These are phyloP conservation scores for Mastigias papua DNA, from an alignment of 30 jellyfish, hydroid and myxozoan genomes.

Conservation along the genomic window DNA sequence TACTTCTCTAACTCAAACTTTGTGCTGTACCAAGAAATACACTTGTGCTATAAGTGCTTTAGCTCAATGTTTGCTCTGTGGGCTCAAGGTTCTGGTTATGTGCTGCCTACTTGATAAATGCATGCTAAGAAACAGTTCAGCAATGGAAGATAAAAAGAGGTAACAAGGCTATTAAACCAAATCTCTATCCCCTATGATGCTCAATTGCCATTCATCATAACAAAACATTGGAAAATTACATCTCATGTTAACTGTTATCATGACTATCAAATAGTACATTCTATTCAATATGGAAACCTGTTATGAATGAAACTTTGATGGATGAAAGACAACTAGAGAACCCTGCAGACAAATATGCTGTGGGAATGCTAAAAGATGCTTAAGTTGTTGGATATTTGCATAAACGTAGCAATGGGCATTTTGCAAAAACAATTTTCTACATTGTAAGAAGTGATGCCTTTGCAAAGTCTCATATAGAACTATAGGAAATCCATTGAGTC, in stretches of 20 bases:
- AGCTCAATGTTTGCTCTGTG: too few relatives aligned
- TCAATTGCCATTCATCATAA: not conserved
- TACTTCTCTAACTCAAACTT: too few relatives aligned
- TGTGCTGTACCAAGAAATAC: too few relatives aligned
- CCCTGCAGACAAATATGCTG: slow-evolving; percentile 41
- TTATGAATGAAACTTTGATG: not conserved
- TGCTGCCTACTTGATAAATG: too few relatives aligned
- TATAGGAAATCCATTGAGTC: not conserved
- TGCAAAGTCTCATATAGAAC: not conserved
- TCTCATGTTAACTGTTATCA: slow-evolving; percentile 9
- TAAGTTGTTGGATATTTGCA: slow-evolving; percentile 21
- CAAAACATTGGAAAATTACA: not conserved
- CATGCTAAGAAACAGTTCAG: too few relatives aligned
- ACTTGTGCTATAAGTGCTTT: too few relatives aligned
- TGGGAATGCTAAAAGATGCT: slow-evolving; percentile 9
- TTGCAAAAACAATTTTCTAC: slow-evolving; percentile 46
- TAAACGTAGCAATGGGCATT: slow-evolving; percentile 27
- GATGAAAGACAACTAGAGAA: slow-evolving; percentile 28
- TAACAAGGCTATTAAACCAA: too few relatives aligned
- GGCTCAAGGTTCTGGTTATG: too few relatives aligned
- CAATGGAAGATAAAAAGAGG: too few relatives aligned
- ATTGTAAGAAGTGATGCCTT: slow-evolving; percentile 25
- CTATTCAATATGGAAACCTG: slow-evolving; percentile 11
- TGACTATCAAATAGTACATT: not conserved
- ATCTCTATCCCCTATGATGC: not conserved